These are phyloP conservation scores for Oreochromis grahami DNA, from an alignment of 2,797 vertebrate genomes.

Conservation along the genomic window DNA sequence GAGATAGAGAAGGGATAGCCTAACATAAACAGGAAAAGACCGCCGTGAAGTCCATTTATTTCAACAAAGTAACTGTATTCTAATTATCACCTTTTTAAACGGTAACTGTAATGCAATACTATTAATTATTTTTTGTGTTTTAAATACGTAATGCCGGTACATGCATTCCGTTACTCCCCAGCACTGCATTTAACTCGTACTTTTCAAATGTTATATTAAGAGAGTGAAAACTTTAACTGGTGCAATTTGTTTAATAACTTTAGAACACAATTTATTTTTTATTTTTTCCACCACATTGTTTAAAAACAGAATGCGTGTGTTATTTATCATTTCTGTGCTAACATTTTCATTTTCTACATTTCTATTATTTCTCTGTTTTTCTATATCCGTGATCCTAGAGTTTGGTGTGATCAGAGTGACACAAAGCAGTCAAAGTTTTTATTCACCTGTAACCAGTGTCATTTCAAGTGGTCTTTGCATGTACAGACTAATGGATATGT, in stretches of 20 bases:
- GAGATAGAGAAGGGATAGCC: not conserved
- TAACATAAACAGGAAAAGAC: not conserved
- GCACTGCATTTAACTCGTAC: not conserved
- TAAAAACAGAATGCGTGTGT: not conserved
- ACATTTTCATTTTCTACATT: not conserved
- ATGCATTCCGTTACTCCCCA: not conserved
- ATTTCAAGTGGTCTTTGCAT: not conserved
- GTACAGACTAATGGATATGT: not conserved
- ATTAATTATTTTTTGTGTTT: no score
- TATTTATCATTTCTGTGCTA: not conserved
- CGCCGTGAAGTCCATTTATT: not conserved
- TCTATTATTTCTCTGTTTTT: not conserved
- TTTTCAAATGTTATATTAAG: not conserved
- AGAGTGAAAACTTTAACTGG: not conserved
- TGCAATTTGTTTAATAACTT: not conserved
- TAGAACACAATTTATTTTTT: not conserved
- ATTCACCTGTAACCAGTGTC: not conserved
- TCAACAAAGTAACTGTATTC: not conserved
- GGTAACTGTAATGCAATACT: rapidly evolving
- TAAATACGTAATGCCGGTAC: not conserved
- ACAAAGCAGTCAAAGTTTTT: not conserved
- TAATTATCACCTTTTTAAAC: not conserved
- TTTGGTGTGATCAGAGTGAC: not conserved
- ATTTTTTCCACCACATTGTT: not conserved
- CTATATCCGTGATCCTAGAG: no score